Conservation (phyloP, 2,797 vertebrate genomes). For the Enteromius treurensis region DNA sequence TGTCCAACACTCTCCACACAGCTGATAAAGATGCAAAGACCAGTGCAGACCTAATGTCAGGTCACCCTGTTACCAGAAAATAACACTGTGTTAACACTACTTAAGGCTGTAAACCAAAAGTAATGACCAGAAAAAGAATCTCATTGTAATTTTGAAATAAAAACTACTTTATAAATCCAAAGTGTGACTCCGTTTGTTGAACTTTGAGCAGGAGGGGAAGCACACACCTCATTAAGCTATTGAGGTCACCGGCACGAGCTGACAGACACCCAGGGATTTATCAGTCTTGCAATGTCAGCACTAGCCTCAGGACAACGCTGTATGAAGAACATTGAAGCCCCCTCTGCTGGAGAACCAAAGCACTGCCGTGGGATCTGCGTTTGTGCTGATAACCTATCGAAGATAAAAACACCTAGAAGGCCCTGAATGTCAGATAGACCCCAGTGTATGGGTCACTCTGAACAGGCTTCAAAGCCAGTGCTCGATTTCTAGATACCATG, state of each 20-base stretch:
- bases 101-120: slow-evolving; percentile 27
- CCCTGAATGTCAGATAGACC: slow-evolving; percentile 31
- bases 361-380: neutral
- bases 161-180: slow-evolving; percentile 3
- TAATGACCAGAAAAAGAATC: slow-evolving; percentile 30
- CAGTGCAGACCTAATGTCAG: slow-evolving; percentile 8
- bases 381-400: slow-evolving; percentile 11
- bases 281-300: slow-evolving; percentile 48
- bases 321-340: slow-evolving; percentile 16
- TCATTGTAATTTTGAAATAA: slow-evolving; percentile 54
- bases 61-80: neutral
- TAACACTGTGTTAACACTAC: slow-evolving; percentile 24
- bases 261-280: slow-evolving; percentile 19
- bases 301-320: slow-evolving; percentile 17
- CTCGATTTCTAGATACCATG: slow-evolving; percentile 9
- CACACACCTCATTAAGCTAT: slow-evolving; percentile 21
- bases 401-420: slow-evolving; percentile 27
- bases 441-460: slow-evolving; percentile 6
- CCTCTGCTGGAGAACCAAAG: slow-evolving; percentile 50
- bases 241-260: slow-evolving; percentile 40
- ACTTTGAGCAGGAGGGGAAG: neutral
- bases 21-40: neutral
- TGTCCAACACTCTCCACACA: neutral
- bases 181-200: slow-evolving; percentile 13
- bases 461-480: slow-evolving; percentile 21